Conservation (phyloP, 2,113 vertebrate genomes). For the Leptobrachium leishanense region DNA sequence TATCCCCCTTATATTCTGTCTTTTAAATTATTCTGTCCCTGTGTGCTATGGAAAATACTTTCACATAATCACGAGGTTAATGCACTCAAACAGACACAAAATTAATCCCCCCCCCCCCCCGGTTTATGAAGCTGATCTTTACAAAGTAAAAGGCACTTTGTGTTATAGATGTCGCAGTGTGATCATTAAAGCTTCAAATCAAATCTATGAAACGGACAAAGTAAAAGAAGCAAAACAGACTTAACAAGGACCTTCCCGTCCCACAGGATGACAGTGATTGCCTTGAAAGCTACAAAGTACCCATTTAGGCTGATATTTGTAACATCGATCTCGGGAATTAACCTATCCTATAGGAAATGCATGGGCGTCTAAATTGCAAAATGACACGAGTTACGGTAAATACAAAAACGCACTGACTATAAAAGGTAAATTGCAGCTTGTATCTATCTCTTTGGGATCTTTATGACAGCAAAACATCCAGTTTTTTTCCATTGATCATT, state of each 20-base stretch:
- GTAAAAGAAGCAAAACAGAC: background rate
- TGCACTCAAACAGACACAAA: too few species aligned
- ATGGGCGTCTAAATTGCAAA: background rate
- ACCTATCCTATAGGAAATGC: background rate
- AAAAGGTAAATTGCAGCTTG: slow-evolving; percentile 4
- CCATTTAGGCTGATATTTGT: background rate
- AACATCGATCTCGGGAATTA: background rate
- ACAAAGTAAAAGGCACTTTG: too few species aligned
- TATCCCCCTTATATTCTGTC: too few species aligned
- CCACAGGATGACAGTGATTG: background rate
- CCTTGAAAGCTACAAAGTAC: background rate
- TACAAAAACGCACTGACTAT: background rate
- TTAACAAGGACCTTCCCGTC: background rate
- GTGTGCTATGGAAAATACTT: too few species aligned
- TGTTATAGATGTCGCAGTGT: too few species aligned
- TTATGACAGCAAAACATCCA: too few species aligned
- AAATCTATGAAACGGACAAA: background rate
- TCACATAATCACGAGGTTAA: too few species aligned
- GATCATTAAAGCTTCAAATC: background rate
- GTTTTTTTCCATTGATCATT: too few species aligned
- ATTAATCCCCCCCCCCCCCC: too few species aligned
- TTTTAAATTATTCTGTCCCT: too few species aligned
- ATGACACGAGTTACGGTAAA: background rate
- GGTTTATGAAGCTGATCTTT: too few species aligned
- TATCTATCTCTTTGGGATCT: background rate